Evolutionary conservation across 53 echinoderm and acorn worm species (phyloP).

Genomic region (Astropecten irregularis): DNA sequence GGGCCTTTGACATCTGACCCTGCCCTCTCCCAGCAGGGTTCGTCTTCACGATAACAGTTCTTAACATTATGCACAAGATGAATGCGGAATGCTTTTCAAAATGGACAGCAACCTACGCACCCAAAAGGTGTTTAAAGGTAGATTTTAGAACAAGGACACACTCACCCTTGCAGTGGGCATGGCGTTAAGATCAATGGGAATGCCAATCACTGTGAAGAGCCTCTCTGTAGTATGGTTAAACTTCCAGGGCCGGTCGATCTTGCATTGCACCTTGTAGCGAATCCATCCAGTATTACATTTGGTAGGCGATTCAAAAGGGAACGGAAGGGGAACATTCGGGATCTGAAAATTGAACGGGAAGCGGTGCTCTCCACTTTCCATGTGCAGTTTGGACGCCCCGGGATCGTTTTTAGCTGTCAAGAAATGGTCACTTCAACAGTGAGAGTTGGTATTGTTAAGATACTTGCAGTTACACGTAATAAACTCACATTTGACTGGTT

Average conservation of each 20-base stretch:
- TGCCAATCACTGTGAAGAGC: slow-evolving; percentile 56
- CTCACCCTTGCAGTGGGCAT: slow-evolving; percentile 57
- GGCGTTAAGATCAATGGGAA: slow-evolving; percentile 48
- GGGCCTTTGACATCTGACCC: no score
- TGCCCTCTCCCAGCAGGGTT: no score
- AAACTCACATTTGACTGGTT: no score
- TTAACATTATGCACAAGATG: no score
- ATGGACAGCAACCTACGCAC: no score
- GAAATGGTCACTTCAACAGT: no score
- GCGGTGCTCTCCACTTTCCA: slow-evolving; percentile 56
- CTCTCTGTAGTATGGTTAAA: slow-evolving; percentile 53
- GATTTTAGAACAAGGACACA: no score
- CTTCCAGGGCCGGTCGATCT: slow-evolving; percentile 74
- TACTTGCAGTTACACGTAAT: no score
- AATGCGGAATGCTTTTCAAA: no score
- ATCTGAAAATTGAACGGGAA: slow-evolving; percentile 66
- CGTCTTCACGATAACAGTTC: no score
- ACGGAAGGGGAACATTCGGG: slow-evolving; percentile 38
- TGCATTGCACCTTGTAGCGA: slow-evolving; percentile 55
- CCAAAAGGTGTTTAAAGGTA: no score
- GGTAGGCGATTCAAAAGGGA: slow-evolving; percentile 66
- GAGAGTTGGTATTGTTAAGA: no score
- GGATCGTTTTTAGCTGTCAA: not conserved
- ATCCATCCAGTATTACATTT: slow-evolving; percentile 49
- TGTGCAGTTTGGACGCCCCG: slow-evolving; percentile 2